These are phyloP conservation scores for Pygoscelis adeliae DNA, from an alignment of 2,113 vertebrate genomes.

Conservation along the genomic window DNA sequence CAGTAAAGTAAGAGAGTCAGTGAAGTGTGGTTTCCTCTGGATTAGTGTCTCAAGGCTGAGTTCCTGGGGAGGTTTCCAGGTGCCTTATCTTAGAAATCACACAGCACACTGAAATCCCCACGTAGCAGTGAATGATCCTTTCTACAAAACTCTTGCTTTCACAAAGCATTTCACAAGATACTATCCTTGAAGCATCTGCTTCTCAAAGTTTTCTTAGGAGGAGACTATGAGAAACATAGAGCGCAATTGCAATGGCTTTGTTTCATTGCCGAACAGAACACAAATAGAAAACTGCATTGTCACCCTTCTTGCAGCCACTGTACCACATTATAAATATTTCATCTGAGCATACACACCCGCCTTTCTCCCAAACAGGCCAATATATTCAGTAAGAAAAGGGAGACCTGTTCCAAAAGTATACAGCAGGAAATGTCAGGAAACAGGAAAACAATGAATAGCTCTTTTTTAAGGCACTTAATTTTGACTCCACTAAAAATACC, in stretches of 20 bases:
- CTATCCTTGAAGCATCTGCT: not conserved
- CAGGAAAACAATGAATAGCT: not conserved
- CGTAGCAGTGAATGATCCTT: not conserved
- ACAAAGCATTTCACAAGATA: not conserved
- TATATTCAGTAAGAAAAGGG: not conserved
- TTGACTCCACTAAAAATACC: conserved; percentile 68
- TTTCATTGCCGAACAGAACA: not conserved
- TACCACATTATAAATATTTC: not conserved
- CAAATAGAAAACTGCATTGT: not conserved
- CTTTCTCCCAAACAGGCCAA: not conserved
- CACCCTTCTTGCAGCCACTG: not conserved
- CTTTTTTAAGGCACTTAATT: not conserved
- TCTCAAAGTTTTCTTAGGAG: not conserved
- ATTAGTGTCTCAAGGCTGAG: not conserved
- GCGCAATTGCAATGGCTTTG: fast-evolving
- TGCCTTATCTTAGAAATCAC: not conserved
- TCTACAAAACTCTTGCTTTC: not conserved
- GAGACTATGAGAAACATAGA: not conserved
- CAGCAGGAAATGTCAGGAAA: not conserved
- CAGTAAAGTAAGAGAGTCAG: not conserved
- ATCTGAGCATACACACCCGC: not conserved
- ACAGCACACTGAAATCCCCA: not conserved
- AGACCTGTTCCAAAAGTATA: not conserved
- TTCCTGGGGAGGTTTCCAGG: not conserved
- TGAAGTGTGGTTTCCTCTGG: not conserved